Evolutionary conservation across 1,140 invertebrate species (phyloP).

Genomic region (Forficula auricularia): DNA sequence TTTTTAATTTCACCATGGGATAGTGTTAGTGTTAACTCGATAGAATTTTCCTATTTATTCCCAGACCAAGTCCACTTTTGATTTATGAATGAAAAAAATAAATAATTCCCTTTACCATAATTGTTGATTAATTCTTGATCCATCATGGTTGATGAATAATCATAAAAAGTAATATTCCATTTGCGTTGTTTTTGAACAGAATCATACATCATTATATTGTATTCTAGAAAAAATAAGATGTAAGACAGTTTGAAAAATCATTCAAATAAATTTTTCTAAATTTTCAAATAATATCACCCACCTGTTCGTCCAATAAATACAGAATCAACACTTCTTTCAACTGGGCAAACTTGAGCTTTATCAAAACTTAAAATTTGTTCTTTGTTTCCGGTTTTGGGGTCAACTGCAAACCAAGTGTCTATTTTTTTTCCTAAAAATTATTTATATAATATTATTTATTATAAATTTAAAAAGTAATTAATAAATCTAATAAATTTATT

Average conservation of each 20-base stretch:
- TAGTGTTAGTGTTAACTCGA: too few species aligned
- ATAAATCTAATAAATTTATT: too few species aligned
- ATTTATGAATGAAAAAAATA: neutral
- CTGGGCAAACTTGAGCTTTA: conserved; percentile 43
- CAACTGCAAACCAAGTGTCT: conserved; percentile 89
- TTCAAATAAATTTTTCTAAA: too few species aligned
- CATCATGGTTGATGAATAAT: conserved; percentile 63
- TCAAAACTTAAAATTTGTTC: conserved; percentile 60
- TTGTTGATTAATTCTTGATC: conserved; percentile 51
- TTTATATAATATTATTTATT: conserved; percentile 6
- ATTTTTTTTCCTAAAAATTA: conserved; percentile 62
- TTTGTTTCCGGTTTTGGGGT: conserved; percentile 70
- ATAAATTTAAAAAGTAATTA: too few species aligned
- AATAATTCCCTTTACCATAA: conserved; percentile 60
- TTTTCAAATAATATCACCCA: conserved; percentile 14
- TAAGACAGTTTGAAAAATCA: neutral
- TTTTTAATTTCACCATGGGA: too few species aligned
- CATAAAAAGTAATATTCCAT: conserved; percentile 93
- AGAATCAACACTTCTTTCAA: conserved; percentile 36
- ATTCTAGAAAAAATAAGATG: conserved; percentile 39
- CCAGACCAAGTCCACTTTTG: too few species aligned
- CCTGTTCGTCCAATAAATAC: conserved; percentile 65
- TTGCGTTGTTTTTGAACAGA: conserved; percentile 58
- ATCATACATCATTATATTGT: conserved; percentile 88
- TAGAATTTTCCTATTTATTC: too few species aligned